phyloP scores from a whole-genome alignment of 2,888 invertebrate genomes.

The Meteorus cinctellus region DNA sequence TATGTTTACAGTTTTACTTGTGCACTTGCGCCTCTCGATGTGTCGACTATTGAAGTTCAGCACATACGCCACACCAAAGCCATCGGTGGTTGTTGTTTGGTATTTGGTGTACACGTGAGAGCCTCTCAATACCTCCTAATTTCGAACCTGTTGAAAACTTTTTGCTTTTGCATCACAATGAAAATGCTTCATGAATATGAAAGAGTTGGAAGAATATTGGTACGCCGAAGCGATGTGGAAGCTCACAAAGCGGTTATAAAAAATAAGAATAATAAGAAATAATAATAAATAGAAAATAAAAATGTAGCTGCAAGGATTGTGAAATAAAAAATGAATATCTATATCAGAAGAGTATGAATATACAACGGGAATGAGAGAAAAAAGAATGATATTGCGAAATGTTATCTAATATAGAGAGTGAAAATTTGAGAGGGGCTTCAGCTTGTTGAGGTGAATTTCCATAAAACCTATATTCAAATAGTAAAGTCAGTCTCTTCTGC shows the following conservation, averaged over 20 bases:
- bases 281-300: background rate
- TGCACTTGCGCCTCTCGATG: background rate
- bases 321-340: constrained; percentile 22
- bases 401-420: constrained; percentile 4
- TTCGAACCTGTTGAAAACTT: constrained; percentile 22
- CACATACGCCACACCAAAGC: background rate
- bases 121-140: constrained; percentile 26
- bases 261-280: constrained; percentile 28
- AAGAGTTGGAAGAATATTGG: constrained; percentile 25
- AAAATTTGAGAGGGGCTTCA: constrained; percentile 22
- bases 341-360: constrained; percentile 9
- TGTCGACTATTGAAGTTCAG: constrained; percentile 28
- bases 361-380: constrained; percentile 24
- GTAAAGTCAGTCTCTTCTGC: background rate
- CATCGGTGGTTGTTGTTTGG: background rate
- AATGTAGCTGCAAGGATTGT: no score
- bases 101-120: background rate
- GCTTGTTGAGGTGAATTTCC: constrained; percentile 31
- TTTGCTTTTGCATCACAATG: constrained; percentile 15
- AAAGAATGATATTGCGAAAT: constrained; percentile 20
- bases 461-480: constrained; percentile 16
- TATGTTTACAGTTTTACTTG: background rate
- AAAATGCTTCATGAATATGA: constrained; percentile 36
- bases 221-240: background rate
- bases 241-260: constrained; percentile 26